Evolutionary conservation across 2,797 vertebrate species (phyloP).

Genomic region (Nasua narica): DNA sequence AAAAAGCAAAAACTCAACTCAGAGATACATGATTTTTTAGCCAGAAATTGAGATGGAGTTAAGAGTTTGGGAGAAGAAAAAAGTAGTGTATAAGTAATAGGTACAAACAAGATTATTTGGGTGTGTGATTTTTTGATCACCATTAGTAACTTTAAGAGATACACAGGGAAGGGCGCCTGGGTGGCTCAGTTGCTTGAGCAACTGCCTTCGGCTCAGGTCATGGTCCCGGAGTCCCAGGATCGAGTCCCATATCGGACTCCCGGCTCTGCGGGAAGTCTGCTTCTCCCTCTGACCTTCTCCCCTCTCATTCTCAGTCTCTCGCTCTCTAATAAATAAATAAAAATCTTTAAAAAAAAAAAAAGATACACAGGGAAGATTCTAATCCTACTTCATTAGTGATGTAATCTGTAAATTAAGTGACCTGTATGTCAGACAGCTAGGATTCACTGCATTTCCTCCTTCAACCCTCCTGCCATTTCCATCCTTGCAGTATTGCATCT

Average conservation of each 20-base stretch:
- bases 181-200: too few species aligned
- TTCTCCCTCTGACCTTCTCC: too few species aligned
- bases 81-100: not conserved
- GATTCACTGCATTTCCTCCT: fast-evolving
- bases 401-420: not conserved
- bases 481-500: too few species aligned
- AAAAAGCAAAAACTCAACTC: not conserved
- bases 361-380: not conserved
- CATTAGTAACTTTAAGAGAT: not conserved
- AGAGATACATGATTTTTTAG: not conserved
- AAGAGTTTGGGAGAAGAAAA: not conserved
- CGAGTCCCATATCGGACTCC: too few species aligned
- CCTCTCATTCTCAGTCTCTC: too few species aligned
- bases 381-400: not conserved
- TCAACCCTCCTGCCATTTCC: too few species aligned
- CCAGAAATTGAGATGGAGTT: not conserved
- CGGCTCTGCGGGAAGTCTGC: too few species aligned
- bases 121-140: not conserved
- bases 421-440: not conserved
- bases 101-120: not conserved
- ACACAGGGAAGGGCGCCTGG: not conserved
- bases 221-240: too few species aligned
- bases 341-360: too few species aligned
- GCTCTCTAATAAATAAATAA: too few species aligned
- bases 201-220: too few species aligned